A percentile compares a stretch with the other conserved stretches of the same genome.
phyloP scores from a whole-genome alignment of 2,113 vertebrate genomes.

The Python bivittatus region DNA sequence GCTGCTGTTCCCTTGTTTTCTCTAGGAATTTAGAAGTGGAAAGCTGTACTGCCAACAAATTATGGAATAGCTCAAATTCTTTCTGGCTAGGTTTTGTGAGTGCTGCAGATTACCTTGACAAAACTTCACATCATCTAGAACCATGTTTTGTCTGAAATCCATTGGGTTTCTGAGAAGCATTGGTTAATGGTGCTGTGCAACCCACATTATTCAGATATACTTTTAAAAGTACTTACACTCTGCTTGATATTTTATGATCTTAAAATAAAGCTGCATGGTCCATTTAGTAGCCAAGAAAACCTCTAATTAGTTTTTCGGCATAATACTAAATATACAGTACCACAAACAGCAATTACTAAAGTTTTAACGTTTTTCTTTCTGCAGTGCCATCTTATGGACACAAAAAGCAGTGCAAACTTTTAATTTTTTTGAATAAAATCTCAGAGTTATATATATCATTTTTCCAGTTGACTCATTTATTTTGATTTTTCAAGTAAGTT shows the following conservation, averaged over 20 bases:
- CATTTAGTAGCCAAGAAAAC: neutral
- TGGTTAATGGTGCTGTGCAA: neutral
- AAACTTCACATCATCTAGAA: neutral
- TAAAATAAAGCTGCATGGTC: neutral
- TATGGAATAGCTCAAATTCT: neutral
- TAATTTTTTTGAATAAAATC: neutral
- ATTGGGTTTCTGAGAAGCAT: neutral
- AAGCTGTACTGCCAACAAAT: neutral
- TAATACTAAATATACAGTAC: neutral
- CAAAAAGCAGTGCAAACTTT: accelerated
- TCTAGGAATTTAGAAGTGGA: accelerated
- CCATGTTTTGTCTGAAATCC: neutral
- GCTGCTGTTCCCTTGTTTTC: neutral
- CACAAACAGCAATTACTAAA: neutral
- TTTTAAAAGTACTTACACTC: neutral
- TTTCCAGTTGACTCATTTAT: neutral
- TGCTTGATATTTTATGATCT: neutral
- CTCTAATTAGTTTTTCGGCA: neutral
- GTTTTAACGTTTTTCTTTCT: neutral
- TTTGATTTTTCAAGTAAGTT: neutral
- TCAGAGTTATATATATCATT: neutral
- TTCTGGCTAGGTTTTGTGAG: neutral
- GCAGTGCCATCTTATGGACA: conserved; percentile 33
- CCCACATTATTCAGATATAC: neutral
- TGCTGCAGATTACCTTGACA: neutral